Evolutionary conservation across 2,888 invertebrate species (phyloP).

Genomic region (Rhingia rostrata): DNA sequence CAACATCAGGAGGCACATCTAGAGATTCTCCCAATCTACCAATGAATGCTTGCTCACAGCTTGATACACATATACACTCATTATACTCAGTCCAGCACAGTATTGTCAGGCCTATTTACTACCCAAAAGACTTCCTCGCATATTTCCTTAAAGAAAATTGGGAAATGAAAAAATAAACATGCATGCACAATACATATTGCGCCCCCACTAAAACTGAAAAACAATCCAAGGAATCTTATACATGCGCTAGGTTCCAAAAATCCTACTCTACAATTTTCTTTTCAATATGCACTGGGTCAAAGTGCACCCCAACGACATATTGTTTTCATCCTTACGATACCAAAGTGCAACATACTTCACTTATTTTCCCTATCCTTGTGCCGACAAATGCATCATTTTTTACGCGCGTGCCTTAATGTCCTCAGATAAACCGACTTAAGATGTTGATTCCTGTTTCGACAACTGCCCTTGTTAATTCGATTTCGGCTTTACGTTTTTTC

Average conservation of each 20-base stretch:
- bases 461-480: slow-evolving; percentile 53
- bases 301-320: slow-evolving; percentile 47
- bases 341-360: slow-evolving; percentile 7
- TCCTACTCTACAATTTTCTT: slow-evolving; percentile 67
- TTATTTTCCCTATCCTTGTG: neutral
- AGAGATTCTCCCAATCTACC: too few relatives aligned
- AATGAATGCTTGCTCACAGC: too few relatives aligned
- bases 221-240: slow-evolving; percentile 8
- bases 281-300: slow-evolving; percentile 65
- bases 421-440: slow-evolving; percentile 51
- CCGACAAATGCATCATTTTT: slow-evolving; percentile 39
- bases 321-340: slow-evolving; percentile 8
- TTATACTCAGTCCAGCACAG: too few relatives aligned
- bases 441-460: slow-evolving; percentile 41
- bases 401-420: slow-evolving; percentile 59
- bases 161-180: too few relatives aligned
- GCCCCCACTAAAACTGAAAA: too few relatives aligned
- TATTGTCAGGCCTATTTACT: too few relatives aligned
- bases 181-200: too few relatives aligned
- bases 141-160: too few relatives aligned
- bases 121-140: too few relatives aligned
- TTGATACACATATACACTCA: too few relatives aligned
- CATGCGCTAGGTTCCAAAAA: slow-evolving; percentile 35
- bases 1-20: too few relatives aligned
- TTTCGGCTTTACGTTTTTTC: slow-evolving; percentile 24